Base-by-base conservation (phyloP, 2,888 invertebrate species). In the Perizoma affinitatum region DNA sequence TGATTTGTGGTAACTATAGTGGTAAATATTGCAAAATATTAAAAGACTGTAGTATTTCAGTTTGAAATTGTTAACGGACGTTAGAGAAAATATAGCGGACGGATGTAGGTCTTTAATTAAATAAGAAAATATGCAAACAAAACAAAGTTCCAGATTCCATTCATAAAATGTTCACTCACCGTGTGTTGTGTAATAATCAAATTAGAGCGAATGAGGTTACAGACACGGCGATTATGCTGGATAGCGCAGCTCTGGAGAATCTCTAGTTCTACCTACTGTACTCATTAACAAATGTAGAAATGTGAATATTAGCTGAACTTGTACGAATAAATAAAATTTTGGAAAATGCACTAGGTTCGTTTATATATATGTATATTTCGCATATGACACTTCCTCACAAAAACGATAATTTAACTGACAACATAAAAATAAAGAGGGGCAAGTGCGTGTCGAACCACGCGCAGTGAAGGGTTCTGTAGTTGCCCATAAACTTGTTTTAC, bases 111-210 rank as follows among this genome's bases (percentile, higher is more conserved):
- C 79, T 84, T 76, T 79, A 77, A 79, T 80, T 80, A 83, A 80
- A 83, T 81, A 74, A 79, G 76, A 79, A 75, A 76, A 78, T 76
- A 69, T 76, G 74, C 61, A 68, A 78, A 79, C 73, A 84, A 80
- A 80, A 82, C 79, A 80, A 82, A 81, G 76, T 75, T 72, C 62
- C 75, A 76, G 78, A 78, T 79, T 81, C 74, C 86, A 87, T 86
- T 87, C 83, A 86, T 82, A 84, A 86, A 85, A 84, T 76, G 66
- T 80, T 80, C 79, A 75, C 74, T 74, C 75, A 67, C 70, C 70
- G 69, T 65, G 65, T 69, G 76, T 86, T 84, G 78, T 82, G 83
- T 83, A 88, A 88, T 83, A 88, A 88, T 84, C 82, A 82, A 81
- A 81, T 79, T 80, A 77, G 66, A 71, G 72, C 65, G 70, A 83